Conservation (phyloP, 2,888 invertebrate genomes). For the Protodeltote pygarga region DNA sequence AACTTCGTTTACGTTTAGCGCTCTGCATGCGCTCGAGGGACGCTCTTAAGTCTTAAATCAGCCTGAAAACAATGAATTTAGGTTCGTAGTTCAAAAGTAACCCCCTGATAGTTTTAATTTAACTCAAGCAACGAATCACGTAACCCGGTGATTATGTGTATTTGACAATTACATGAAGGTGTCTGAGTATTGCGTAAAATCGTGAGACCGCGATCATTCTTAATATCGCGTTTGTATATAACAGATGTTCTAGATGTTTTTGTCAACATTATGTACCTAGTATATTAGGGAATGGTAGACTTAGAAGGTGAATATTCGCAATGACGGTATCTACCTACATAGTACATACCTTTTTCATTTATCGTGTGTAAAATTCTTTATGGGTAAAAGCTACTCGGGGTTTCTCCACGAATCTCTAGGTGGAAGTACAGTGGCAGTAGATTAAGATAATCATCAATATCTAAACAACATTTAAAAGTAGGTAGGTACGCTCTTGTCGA, state of each 20-base stretch:
- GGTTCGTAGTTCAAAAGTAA: slow-evolving; percentile 3
- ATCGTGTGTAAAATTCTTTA: too few relatives aligned
- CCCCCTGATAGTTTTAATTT: slow-evolving; percentile 4
- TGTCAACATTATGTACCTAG: slow-evolving; percentile 9
- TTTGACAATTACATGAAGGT: slow-evolving; percentile 37
- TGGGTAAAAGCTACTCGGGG: too few relatives aligned
- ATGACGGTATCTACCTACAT: slow-evolving; percentile 10
- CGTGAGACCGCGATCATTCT: slow-evolving; percentile 22
- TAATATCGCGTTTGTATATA: slow-evolving; percentile 21
- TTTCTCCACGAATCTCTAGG: too few relatives aligned
- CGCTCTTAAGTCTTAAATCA: too few relatives aligned
- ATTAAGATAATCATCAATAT: too few relatives aligned
- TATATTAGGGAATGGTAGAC: slow-evolving; percentile 4
- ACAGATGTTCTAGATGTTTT: slow-evolving; percentile 25
- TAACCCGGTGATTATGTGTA: slow-evolving; percentile 38
- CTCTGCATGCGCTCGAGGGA: too few relatives aligned
- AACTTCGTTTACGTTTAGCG: too few relatives aligned
- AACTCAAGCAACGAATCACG: slow-evolving; percentile 15
- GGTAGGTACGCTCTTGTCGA: too few relatives aligned
- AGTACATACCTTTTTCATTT: too few relatives aligned
- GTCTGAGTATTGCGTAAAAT: slow-evolving; percentile 24
- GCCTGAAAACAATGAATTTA: too few relatives aligned
- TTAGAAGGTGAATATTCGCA: slow-evolving; percentile 10
- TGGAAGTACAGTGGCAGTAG: too few relatives aligned
- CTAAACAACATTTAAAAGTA: too few relatives aligned